Evolutionary conservation across 2,888 invertebrate genomes (phyloP).

Genomic region (Stomorhina lunata): DNA sequence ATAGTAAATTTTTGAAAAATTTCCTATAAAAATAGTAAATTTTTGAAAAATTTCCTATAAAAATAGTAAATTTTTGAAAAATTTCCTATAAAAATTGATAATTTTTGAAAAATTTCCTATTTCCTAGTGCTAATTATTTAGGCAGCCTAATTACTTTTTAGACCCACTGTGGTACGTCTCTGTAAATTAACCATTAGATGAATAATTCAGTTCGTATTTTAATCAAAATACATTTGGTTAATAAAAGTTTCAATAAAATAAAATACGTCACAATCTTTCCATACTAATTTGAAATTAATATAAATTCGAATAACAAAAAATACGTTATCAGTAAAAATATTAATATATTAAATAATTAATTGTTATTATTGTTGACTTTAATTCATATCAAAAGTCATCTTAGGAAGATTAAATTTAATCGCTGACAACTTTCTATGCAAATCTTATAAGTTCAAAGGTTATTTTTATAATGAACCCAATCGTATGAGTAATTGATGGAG

Average conservation of each 20-base stretch:
- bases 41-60: no score
- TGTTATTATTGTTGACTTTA: no score
- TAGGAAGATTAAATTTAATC: background rate
- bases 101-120: no score
- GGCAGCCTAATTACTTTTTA: no score
- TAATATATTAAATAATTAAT: background rate
- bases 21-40: no score
- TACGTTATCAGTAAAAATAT: background rate
- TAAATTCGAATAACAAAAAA: background rate
- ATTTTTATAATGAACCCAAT: background rate
- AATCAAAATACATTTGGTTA: background rate
- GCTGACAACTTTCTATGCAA: background rate
- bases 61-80: no score
- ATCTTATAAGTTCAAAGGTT: background rate
- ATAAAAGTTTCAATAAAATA: background rate
- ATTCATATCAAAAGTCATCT: background rate
- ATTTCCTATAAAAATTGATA: no score
- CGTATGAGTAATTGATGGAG: no score
- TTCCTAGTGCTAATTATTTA: no score
- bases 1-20: no score
- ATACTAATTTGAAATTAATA: background rate
- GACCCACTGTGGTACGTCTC: no score
- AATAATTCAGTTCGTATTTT: background rate
- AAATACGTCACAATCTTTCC: background rate
- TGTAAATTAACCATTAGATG: background rate